These are phyloP conservation scores for Yponomeuta malinellus DNA, from an alignment of 2,888 invertebrate species.

Conservation along the genomic window DNA sequence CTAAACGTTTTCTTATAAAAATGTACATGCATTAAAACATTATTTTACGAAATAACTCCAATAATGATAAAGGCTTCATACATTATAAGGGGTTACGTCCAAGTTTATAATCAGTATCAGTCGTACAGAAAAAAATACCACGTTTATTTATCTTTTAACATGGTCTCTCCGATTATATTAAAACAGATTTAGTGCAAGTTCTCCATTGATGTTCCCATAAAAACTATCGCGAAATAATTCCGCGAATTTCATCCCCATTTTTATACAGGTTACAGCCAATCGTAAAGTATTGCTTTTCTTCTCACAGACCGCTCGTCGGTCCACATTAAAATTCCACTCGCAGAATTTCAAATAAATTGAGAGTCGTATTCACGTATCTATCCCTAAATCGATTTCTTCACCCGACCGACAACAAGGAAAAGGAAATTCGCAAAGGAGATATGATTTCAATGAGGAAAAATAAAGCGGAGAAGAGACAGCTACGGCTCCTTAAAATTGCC, in stretches of 20 bases:
- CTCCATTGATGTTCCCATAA: not conserved
- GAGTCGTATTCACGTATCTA: conserved; percentile 48
- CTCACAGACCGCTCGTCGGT: not conserved
- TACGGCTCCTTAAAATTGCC: conserved; percentile 33
- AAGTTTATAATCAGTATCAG: no score
- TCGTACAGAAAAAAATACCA: no score
- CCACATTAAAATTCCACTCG: conserved; percentile 45
- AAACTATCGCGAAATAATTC: not conserved
- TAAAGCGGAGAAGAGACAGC: conserved; percentile 23
- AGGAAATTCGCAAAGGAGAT: conserved; percentile 36
- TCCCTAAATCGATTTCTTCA: conserved; percentile 54
- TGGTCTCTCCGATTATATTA: no score
- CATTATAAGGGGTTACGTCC: no score
- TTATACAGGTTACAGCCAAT: not conserved
- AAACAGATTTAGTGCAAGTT: no score
- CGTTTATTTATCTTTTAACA: no score
- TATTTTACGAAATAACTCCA: no score
- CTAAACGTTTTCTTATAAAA: no score
- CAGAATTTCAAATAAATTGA: conserved; percentile 53
- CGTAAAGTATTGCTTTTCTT: conserved; percentile 5
- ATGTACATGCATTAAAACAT: no score
- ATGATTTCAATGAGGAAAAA: conserved; percentile 39
- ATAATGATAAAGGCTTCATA: no score
- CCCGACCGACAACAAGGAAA: conserved; percentile 30
- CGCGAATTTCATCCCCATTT: not conserved